Conservation (phyloP, 1,140 invertebrate species). For the Atta colombica region DNA sequence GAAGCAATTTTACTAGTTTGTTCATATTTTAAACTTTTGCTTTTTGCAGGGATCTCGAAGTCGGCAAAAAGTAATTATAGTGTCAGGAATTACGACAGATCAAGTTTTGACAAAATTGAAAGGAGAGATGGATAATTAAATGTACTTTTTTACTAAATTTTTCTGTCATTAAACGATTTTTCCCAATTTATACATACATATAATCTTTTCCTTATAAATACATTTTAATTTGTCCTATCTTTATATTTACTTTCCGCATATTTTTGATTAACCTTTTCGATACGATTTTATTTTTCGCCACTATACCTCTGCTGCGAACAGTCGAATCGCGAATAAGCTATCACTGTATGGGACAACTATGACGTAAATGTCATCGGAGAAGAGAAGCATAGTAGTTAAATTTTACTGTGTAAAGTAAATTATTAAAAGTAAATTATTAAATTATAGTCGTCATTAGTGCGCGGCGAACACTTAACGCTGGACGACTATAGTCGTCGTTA, state of each 20-base stretch:
- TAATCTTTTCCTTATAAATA: not conserved
- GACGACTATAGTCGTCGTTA: no score
- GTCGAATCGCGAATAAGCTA: no score
- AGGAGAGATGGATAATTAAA: slow-evolving; percentile 77
- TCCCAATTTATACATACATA: not conserved
- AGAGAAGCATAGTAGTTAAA: no score
- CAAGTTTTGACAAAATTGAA: slow-evolving; percentile 82
- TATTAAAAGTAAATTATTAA: no score
- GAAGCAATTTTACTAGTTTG: not conserved
- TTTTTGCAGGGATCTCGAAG: slow-evolving; percentile 86
- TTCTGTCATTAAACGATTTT: not conserved
- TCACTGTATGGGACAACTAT: no score
- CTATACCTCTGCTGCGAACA: no score
- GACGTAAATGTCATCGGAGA: no score
- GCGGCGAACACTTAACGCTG: no score
- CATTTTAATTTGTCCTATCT: not conserved
- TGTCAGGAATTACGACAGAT: slow-evolving; percentile 81
- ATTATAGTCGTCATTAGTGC: no score
- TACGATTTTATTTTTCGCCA: no score
- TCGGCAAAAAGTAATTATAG: slow-evolving; percentile 85
- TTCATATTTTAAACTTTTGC: slow-evolving; percentile 50
- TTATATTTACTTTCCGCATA: not conserved
- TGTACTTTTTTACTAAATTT: not conserved
- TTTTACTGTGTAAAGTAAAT: no score
- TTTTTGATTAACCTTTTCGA: not conserved